Base-by-base conservation (phyloP, 2,797 vertebrate genomes). In the Melanotaenia trifasciata region DNA sequence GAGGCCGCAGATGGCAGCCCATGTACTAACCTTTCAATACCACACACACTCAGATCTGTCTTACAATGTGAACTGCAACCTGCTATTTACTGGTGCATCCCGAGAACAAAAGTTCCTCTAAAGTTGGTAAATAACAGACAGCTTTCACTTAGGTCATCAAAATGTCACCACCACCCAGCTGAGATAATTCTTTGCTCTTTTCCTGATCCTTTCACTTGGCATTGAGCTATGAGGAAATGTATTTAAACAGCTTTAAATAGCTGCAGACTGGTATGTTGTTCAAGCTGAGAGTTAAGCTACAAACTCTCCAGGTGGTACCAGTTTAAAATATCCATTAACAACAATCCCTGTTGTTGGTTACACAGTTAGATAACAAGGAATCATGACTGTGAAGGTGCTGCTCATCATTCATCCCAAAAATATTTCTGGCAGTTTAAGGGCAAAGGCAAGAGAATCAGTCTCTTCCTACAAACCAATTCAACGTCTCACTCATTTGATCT, bases 221-320 rank as follows among this genome's bases (percentile, higher is more conserved):
- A 75, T 33, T 62, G 71, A 76, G 59, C 77, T 58, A 50, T 43
- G 38, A 54, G 36, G 56, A 76, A 68, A 70, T 58, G 75, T 43
- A 66, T 86, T 73, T 82, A 81, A 89, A 83, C 79, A 90, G 85
- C 81, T 78, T 66, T 76, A 64, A 78, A 76, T 80, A 72, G 80
- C 75, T 62, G 67, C 47, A 84, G 73, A 83, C 75, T 66, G 79
- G 57, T 70, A 67, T 81, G 33, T 57, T 40, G 47, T 3, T 66
- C 70, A 75, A 71, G 81, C 58, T 13, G 67, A 56, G 70, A 75
- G 78, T 76, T 88, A 88, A 87, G 85, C 76, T 65, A 64, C 51
- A 2, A 60, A 64, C 84, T 87, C 84, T 76, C 33, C 58, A 32
- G 78, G 78, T 51, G 69, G 72, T 67, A 28, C 24, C 73, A 65